phyloP scores from a whole-genome alignment of 92 coral and sea anemone genomes.

The Muricea muricata region DNA sequence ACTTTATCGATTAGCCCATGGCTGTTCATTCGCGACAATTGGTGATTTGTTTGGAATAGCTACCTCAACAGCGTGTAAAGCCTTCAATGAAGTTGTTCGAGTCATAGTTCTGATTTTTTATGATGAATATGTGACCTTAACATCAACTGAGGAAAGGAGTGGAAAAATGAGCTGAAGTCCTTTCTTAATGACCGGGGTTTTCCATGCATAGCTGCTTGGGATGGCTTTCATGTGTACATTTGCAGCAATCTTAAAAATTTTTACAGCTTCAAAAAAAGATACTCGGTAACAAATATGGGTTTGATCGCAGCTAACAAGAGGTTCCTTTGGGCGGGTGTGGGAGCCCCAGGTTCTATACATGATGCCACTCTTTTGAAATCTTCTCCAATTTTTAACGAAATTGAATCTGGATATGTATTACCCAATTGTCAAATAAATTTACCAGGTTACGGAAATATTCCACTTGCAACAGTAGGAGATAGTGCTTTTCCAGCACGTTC shows the following conservation, averaged over 20 bases:
- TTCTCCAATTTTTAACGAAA: slow-evolving; percentile 35
- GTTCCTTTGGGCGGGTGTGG: slow-evolving; percentile 56
- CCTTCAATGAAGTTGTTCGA: slow-evolving; percentile 18
- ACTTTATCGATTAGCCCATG: slow-evolving; percentile 22
- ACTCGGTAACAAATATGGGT: slow-evolving; percentile 23
- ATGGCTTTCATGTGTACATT: slow-evolving; percentile 41
- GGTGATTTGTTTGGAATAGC: slow-evolving; percentile 18
- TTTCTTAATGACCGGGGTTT: slow-evolving; percentile 7
- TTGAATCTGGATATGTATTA: slow-evolving; percentile 50
- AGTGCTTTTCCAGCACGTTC: slow-evolving; percentile 44
- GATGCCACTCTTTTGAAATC: slow-evolving; percentile 59
- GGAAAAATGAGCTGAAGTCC: slow-evolving; percentile 40
- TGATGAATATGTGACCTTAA: slow-evolving; percentile 38
- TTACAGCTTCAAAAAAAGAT: neutral
- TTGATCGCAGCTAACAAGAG: slow-evolving; percentile 49
- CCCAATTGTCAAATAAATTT: slow-evolving; percentile 36
- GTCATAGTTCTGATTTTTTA: neutral
- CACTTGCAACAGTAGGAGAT: slow-evolving; percentile 41
- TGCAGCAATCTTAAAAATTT: slow-evolving; percentile 23
- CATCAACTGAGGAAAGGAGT: slow-evolving; percentile 49
- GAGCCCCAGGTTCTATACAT: slow-evolving; percentile 66
- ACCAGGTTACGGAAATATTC: slow-evolving; percentile 52
- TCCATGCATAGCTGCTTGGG: slow-evolving; percentile 62
- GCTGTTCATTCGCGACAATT: neutral
- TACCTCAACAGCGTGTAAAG: slow-evolving; percentile 8